These are phyloP conservation scores for Tympanoctomys barrerae DNA, from an alignment of 2,797 vertebrate species.

Conservation along the genomic window DNA sequence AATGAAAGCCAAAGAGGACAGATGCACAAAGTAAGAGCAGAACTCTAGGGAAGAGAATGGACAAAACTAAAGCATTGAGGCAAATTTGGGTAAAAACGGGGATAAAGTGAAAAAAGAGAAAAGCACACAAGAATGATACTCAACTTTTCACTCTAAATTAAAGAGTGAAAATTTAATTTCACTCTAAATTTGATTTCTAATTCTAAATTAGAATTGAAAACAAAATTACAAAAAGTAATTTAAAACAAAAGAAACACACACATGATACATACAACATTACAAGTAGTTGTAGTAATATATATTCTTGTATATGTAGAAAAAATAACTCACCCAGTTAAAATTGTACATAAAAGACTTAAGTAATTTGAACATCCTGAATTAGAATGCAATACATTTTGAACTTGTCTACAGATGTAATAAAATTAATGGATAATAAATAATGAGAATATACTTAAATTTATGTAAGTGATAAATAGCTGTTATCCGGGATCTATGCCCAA, in stretches of 20 bases:
- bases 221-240: not conserved
- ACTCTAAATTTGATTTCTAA: too few relatives aligned
- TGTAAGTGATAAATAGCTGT: not conserved
- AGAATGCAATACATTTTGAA: constrained; percentile 21
- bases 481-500: not conserved
- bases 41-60: not conserved
- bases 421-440: not conserved
- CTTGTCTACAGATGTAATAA: not conserved
- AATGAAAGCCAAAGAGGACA: not conserved
- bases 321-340: not conserved
- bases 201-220: not conserved
- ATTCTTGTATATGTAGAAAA: not conserved
- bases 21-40: not conserved
- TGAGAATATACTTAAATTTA: not conserved
- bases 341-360: constrained; percentile 6
- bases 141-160: not conserved
- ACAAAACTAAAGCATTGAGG: not conserved
- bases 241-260: not conserved
- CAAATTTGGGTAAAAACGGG: not conserved
- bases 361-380: not conserved
- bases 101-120: not conserved
- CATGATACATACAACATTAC: not conserved
- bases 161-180: too few relatives aligned
- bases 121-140: not conserved
- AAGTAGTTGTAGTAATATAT: not conserved